Evolutionary conservation across 2,888 invertebrate species (phyloP), one percentile per base, ranked within the genome.

Genomic region (Sycophila texana): DNA sequence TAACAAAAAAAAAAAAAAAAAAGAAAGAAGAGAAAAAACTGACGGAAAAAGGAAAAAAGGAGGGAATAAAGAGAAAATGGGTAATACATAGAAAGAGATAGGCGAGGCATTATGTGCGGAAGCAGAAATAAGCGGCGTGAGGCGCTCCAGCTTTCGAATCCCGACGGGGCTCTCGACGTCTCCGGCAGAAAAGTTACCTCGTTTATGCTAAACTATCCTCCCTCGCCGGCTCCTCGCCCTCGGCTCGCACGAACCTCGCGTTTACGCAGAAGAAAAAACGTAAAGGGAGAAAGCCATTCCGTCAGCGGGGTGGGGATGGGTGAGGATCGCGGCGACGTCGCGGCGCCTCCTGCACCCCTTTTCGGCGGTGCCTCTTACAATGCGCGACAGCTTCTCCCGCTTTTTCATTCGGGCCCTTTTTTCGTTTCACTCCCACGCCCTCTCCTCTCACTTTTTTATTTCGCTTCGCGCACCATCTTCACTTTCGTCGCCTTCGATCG

Each of bases 151-250:
- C 77, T 80, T 82, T 79, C 83, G 81, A 82, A 83, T 84, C 83
- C 84, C 84, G 73, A 79, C 65, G 84, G 84, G 81, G 70, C 81
- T 79, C 83, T 83, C 77, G 80, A 74, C 79, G 83, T 83, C 79
- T 78, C 71, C 79, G 47, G 61, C 76, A 83, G 84, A 86, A 87
- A 87, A 87, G 85, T 87, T 86, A 85, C 82, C 85, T 84, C 86
- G 85, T 86, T 87, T 86, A 86, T 85, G 86, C 84, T 86, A 86
- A 87, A 86, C 87, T 85, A 84, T 84, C 82, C 77, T 74, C 74
- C 74, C 72, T 78, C 71, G 66, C n/a, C n/a, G n/a, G n/a, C n/a
- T 72, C 74, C 72, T 78, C 75, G 53, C 72, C 18, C 61, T 26
- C 51, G 18, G 18, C 77, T 7, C 55, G 20, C 53, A n/a, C 39